Evolutionary conservation across 1,140 invertebrate genomes (phyloP).

Genomic region (Macrobrachium rosenbergii): DNA sequence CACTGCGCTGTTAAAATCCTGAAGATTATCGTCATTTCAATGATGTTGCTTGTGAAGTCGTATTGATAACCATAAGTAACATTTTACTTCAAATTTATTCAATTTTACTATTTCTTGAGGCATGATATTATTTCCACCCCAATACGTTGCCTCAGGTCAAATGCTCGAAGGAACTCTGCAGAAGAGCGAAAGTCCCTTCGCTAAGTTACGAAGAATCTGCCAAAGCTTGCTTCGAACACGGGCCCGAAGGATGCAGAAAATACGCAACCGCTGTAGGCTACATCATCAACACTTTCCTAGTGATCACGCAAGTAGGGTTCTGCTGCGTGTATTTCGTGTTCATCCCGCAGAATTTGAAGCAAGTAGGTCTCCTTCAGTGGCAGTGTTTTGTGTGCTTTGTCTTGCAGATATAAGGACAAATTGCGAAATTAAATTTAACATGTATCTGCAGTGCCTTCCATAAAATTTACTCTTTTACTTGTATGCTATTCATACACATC

Average conservation of each 20-base stretch:
- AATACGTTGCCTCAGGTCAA: conserved; percentile 21
- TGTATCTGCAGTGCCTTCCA: not conserved
- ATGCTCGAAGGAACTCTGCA: conserved; percentile 48
- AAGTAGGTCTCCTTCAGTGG: conserved; percentile 72
- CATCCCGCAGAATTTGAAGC: conserved; percentile 86
- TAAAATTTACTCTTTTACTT: not conserved
- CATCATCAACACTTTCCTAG: conserved; percentile 83
- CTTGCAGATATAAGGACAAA: not conserved
- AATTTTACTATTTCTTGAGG: not conserved
- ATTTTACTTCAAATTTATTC: no score
- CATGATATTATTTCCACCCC: not conserved
- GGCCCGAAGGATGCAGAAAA: conserved; percentile 72
- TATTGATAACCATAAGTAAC: not conserved
- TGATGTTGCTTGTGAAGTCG: no score
- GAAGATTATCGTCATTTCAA: no score
- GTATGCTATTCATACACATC: no score
- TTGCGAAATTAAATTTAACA: not conserved
- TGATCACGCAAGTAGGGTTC: conserved; percentile 94
- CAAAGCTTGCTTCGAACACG: conserved; percentile 79
- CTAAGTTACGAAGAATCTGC: conserved; percentile 82
- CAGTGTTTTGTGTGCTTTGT: not conserved
- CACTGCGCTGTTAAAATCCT: no score
- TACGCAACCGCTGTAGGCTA: conserved; percentile 73
- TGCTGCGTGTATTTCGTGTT: conserved; percentile 97
- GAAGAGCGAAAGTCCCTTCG: conserved; percentile 71